Percentiles rank a stretch among this genome's conserved stretches.
These are phyloP conservation scores for Sorex maritimensis DNA, from an alignment of 2,797 vertebrate species.

Conservation along the genomic window DNA sequence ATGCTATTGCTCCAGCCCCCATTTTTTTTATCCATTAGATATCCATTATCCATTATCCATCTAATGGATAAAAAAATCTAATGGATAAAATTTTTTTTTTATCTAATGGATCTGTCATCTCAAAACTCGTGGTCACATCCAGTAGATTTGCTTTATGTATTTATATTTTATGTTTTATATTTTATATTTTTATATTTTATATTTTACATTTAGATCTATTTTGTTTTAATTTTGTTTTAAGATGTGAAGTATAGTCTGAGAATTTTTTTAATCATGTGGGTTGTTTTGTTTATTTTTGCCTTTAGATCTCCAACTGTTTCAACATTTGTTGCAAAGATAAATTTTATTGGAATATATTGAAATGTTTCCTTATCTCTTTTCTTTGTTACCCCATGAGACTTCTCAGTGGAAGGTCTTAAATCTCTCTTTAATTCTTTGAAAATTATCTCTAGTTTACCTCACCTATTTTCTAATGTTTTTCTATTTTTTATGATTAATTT, in stretches of 20 bases:
- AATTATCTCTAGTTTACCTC: background rate
- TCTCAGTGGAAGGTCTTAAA: background rate
- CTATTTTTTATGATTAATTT: too few relatives aligned
- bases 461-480: background rate
- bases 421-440: conserved; percentile 14
- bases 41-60: too few relatives aligned
- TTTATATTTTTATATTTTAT: conserved; percentile 25
- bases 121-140: background rate
- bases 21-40: too few relatives aligned
- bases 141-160: background rate
- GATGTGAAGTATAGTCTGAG: background rate
- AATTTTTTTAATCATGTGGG: background rate
- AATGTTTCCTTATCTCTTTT: background rate
- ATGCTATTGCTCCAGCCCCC: too few relatives aligned
- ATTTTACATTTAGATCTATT: conserved; percentile 23
- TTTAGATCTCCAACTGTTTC: background rate
- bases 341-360: background rate
- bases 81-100: background rate
- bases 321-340: conserved; percentile 13
- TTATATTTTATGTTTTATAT: conserved; percentile 23
- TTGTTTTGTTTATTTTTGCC: background rate
- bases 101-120: background rate
- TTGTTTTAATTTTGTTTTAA: conserved; percentile 21
- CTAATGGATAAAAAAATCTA: too few relatives aligned
- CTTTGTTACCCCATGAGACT: background rate